A percentile compares a stretch with the other conserved stretches of the same genome.
Evolutionary conservation across 2,888 invertebrate genomes (phyloP).

Genomic region (Apodemia zela): DNA sequence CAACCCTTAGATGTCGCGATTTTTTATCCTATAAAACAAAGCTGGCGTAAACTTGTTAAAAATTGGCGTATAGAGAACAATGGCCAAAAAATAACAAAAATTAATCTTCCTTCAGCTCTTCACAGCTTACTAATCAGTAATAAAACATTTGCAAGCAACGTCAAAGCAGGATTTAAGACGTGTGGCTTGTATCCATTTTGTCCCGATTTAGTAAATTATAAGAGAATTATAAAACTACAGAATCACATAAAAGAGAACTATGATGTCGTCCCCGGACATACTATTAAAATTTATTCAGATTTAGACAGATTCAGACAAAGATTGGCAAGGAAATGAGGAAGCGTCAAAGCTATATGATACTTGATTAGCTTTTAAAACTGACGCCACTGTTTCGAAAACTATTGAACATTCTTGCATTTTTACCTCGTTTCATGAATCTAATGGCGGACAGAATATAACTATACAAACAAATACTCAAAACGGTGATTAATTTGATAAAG

Average conservation of each 20-base stretch:
- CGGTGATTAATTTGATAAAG: too few species aligned
- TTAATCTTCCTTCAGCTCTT: not conserved
- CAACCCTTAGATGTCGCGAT: not conserved
- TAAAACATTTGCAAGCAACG: not conserved
- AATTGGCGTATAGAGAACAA: not conserved
- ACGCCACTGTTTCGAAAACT: not conserved
- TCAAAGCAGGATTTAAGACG: not conserved
- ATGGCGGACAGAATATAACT: too few species aligned
- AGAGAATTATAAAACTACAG: not conserved
- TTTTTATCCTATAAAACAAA: not conserved
- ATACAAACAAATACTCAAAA: too few species aligned
- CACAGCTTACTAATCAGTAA: not conserved
- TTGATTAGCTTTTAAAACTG: not conserved
- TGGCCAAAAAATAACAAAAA: not conserved
- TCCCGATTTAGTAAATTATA: not conserved
- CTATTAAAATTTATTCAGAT: too few species aligned
- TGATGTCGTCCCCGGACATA: not conserved
- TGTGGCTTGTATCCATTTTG: not conserved
- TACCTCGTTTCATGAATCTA: too few species aligned
- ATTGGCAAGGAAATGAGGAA: constrained; percentile 7
- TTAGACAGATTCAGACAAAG: constrained; percentile 4
- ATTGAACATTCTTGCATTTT: too few species aligned
- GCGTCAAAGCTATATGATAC: not conserved
- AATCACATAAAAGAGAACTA: too few species aligned
- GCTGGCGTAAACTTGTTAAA: not conserved